These are phyloP conservation scores for Brenthis ino DNA, from an alignment of 2,888 invertebrate genomes.

Conservation along the genomic window DNA sequence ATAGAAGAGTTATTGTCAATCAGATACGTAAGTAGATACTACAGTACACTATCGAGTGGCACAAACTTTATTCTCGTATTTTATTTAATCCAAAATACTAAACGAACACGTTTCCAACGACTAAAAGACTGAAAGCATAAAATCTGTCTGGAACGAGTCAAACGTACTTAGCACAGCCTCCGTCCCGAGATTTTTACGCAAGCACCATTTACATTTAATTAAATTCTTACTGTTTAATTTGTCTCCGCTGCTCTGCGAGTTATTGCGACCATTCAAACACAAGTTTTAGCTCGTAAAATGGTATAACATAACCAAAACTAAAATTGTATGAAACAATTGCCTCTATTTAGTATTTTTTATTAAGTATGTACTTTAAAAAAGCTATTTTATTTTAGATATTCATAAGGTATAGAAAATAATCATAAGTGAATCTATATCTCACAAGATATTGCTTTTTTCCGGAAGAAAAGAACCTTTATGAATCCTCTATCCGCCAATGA, in stretches of 20 bases:
- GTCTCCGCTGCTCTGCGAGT: slow-evolving; percentile 66
- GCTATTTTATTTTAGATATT: background rate
- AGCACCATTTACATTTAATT: slow-evolving; percentile 76
- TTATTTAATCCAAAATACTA: slow-evolving; percentile 10
- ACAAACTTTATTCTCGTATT: background rate
- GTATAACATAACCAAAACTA: slow-evolving; percentile 34
- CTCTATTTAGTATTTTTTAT: background rate
- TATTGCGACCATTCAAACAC: slow-evolving; percentile 57
- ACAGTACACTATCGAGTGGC: background rate
- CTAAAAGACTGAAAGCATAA: slow-evolving; percentile 22
- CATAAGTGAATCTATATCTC: too few relatives aligned
- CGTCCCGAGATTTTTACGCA: slow-evolving; percentile 66
- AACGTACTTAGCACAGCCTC: slow-evolving; percentile 33
- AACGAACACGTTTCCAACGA: slow-evolving; percentile 9
- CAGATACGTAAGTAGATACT: too few relatives aligned
- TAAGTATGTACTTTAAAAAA: background rate
- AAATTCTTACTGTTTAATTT: slow-evolving; percentile 78
- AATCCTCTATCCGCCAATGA: too few relatives aligned
- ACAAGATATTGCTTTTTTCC: too few relatives aligned
- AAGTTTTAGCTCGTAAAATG: slow-evolving; percentile 39
- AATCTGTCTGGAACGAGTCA: slow-evolving; percentile 25
- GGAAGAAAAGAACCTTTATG: too few relatives aligned
- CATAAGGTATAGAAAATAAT: too few relatives aligned
- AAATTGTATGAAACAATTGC: slow-evolving; percentile 16
- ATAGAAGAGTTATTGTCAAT: too few relatives aligned